Evolutionary conservation across 2,888 invertebrate genomes (phyloP), one percentile per base, ranked within the genome.

Genomic region (Melipona beecheii): DNA sequence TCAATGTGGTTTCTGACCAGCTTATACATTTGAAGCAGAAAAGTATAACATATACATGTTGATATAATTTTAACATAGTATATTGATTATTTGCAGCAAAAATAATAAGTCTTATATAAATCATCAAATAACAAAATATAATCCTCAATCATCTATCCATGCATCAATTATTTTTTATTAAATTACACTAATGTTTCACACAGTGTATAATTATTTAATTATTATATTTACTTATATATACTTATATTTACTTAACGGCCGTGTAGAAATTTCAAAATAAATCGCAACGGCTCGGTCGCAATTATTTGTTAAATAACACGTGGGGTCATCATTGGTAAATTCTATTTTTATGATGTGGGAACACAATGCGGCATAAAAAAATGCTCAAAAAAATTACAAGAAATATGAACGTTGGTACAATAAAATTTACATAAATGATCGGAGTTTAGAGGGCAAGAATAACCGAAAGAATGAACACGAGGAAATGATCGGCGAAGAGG

Each of bases 341-440:
- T 85, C 84, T 85, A 84, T 84, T 86, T 88, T 86, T 86, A 81
- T 79, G 76, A 78, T 82, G 75, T 71, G 68, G 76, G 73, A 70
- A 81, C 80, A 60, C 58, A 75, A 71, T 85, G 65, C 75, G 73
- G 78, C 56, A 69, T 62, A 78, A 71, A 74, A 77, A 75, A 56
- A 66, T 66, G 31, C 64, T 27, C 31, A 70, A 31, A 65, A 56
- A 43, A 65, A 50, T 65, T 54, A 24, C 15, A 27, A n/a, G n/a
- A 81, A 73, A 81, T 76, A 69, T 49, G 60, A 49, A 11, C 15
- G 64, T 27, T 52, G 9, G 17, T 19, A 19, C 0, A 1, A 15
- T 13, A 58, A 72, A 60, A 64, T 60, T 9, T 15, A 9, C 0
- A 15, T 0, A n/a, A 71, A 43, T 27, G n/a, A n/a, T 56, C 69